These are phyloP conservation scores for Saxicola maurus DNA, from an alignment of 2,797 vertebrate species.

Conservation along the genomic window DNA sequence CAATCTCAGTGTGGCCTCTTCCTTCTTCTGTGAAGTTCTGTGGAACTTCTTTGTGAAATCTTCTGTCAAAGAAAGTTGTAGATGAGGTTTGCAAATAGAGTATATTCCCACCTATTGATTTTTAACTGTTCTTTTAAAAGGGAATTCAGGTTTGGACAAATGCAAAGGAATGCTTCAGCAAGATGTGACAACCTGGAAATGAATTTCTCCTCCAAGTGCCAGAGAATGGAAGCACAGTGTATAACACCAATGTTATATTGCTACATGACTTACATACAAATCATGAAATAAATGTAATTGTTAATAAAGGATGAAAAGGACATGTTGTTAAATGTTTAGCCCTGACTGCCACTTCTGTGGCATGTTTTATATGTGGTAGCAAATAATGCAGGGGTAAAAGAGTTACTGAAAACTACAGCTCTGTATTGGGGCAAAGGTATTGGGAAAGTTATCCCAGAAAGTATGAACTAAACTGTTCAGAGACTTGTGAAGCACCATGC, in stretches of 20 bases:
- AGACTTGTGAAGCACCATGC: slow-evolving; percentile 54
- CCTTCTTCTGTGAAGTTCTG: not conserved
- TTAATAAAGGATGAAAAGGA: slow-evolving; percentile 66
- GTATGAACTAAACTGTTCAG: slow-evolving; percentile 49
- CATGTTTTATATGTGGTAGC: slow-evolving; percentile 51
- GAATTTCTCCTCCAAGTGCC: slow-evolving; percentile 66
- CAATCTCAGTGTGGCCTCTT: not conserved
- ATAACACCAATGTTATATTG: slow-evolving; percentile 55
- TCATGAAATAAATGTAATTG: slow-evolving; percentile 57
- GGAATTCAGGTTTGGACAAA: slow-evolving; percentile 98
- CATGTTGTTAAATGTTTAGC: slow-evolving; percentile 43
- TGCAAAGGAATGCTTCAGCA: slow-evolving; percentile 96
- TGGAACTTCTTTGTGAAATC: not conserved
- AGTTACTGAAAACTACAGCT: slow-evolving; percentile 62
- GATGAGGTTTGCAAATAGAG: not conserved
- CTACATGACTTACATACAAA: slow-evolving; percentile 54
- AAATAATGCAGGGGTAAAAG: slow-evolving; percentile 45
- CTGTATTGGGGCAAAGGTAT: slow-evolving; percentile 54
- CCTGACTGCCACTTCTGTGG: slow-evolving; percentile 48
- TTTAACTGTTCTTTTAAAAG: slow-evolving; percentile 65
- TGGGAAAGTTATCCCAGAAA: slow-evolving; percentile 56
- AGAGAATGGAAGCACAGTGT: slow-evolving; percentile 72
- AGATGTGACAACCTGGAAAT: slow-evolving; percentile 83
- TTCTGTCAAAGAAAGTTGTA: not conserved
- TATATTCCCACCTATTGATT: not conserved